A percentile compares a stretch with the other conserved stretches of the same genome.
Evolutionary conservation across 2,888 invertebrate genomes (phyloP).

Genomic region (Matsumyia berberina): DNA sequence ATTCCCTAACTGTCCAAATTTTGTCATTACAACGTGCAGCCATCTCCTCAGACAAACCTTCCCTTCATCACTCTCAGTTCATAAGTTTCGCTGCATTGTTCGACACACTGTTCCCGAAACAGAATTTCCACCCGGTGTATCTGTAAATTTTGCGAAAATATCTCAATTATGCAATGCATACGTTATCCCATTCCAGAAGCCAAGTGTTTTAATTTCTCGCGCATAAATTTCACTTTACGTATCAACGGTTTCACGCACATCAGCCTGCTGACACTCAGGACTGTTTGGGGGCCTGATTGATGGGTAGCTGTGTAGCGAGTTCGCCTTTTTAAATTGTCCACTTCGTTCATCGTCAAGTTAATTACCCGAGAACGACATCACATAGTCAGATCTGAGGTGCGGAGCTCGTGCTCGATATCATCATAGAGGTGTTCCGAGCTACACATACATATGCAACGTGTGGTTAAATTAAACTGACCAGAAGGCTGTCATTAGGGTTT

Average conservation of each 20-base stretch:
- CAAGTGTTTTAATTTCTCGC: conserved; percentile 21
- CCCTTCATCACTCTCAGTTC: too few species aligned
- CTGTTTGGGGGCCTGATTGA: conserved; percentile 52
- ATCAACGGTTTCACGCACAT: conserved; percentile 31
- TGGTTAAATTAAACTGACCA: conserved; percentile 65
- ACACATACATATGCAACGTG: conserved; percentile 20
- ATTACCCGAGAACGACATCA: conserved; percentile 60
- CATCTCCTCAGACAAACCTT: too few species aligned
- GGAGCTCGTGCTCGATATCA: conserved; percentile 14
- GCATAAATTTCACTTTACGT: conserved; percentile 24
- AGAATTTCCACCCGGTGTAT: background rate
- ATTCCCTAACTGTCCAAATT: too few species aligned
- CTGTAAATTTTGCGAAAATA: conserved; percentile 11
- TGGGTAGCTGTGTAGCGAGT: conserved; percentile 38
- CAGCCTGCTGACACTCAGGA: conserved; percentile 22
- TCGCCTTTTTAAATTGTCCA: conserved; percentile 65
- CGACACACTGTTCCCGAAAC: background rate
- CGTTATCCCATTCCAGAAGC: conserved; percentile 1
- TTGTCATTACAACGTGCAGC: too few species aligned
- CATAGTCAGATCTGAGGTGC: conserved; percentile 5
- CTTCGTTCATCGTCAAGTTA: conserved; percentile 56
- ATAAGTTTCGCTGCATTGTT: background rate
- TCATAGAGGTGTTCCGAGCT: conserved; percentile 26
- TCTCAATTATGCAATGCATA: conserved; percentile 50
- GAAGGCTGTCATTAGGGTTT: conserved; percentile 70